Conservation (phyloP, 2,797 vertebrate species). For the Anguilla megastoma region DNA sequence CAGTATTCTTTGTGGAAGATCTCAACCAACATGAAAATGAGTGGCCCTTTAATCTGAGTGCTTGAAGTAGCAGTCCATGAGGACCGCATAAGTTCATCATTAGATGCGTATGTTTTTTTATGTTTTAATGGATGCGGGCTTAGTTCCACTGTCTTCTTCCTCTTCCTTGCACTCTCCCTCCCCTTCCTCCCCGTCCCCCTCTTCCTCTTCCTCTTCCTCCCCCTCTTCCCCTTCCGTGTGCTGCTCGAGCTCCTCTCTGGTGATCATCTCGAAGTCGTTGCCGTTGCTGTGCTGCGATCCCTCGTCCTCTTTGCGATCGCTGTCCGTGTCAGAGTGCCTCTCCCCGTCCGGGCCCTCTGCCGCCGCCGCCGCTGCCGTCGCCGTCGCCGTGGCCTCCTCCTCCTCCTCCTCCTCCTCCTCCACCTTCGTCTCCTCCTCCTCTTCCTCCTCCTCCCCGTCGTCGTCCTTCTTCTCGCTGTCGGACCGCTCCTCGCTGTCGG, state of each 20-base stretch:
- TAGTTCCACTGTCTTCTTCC: constrained; percentile 61
- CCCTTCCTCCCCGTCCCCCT: constrained; percentile 58
- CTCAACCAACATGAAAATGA: constrained; percentile 77
- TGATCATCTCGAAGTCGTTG: constrained; percentile 99
- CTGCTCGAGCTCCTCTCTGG: constrained; percentile 97
- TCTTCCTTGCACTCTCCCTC: constrained; percentile 62
- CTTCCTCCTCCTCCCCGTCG: constrained; percentile 63
- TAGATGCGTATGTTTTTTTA: constrained; percentile 78
- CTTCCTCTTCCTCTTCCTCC: constrained; percentile 73
- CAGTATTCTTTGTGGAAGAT: constrained; percentile 66
- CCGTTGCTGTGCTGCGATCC: constrained; percentile 98
- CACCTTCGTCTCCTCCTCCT: constrained; percentile 63
- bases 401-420: constrained; percentile 65
- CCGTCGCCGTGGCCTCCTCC: constrained; percentile 60
- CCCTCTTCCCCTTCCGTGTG: constrained; percentile 90
- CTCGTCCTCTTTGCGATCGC: constrained; percentile 92
- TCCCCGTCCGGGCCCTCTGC: constrained; percentile 74
- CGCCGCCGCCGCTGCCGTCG: constrained; percentile 61
- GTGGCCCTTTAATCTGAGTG: constrained; percentile 62
- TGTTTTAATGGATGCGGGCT: constrained; percentile 81
- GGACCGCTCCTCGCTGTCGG: constrained; percentile 91
- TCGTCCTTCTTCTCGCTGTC: constrained; percentile 72
- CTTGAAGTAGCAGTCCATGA: constrained; percentile 58
- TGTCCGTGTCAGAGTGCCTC: constrained; percentile 91
- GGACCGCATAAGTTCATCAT: constrained; percentile 55